A percentile compares a stretch with the other conserved stretches of the same genome.
These are phyloP conservation scores for Trichonephila clavipes DNA, from an alignment of 1,140 invertebrate species.

Conservation along the genomic window DNA sequence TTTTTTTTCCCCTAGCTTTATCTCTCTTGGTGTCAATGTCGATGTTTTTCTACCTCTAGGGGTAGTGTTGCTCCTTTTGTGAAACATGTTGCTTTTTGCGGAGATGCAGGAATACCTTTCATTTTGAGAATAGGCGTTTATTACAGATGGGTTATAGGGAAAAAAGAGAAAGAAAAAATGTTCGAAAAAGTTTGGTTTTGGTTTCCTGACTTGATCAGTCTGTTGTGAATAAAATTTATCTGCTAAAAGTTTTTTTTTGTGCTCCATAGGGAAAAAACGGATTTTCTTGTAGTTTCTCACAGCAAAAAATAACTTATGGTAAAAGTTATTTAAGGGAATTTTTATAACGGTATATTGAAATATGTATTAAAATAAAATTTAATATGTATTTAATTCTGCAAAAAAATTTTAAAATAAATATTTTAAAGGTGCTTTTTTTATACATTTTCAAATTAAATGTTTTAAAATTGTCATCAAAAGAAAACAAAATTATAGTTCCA, in stretches of 20 bases:
- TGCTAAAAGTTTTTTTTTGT: not conserved
- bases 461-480: too few relatives aligned
- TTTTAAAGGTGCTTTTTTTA: too few relatives aligned
- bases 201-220: not conserved
- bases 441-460: too few relatives aligned
- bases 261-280: too few relatives aligned
- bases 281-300: too few relatives aligned
- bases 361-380: too few relatives aligned
- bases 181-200: not conserved
- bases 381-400: too few relatives aligned
- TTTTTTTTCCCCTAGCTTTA: conserved; percentile 9
- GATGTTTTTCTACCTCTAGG: conserved; percentile 46
- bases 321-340: too few relatives aligned
- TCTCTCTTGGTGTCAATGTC: conserved; percentile 24
- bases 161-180: not conserved
- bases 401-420: too few relatives aligned
- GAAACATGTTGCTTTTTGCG: conserved; percentile 40
- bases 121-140: not conserved
- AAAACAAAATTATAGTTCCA: too few relatives aligned
- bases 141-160: not conserved
- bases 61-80: conserved; percentile 56
- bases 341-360: too few relatives aligned
- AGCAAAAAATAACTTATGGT: too few relatives aligned
- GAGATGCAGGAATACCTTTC: not conserved
- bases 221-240: not conserved